Base-by-base conservation (phyloP, 2,113 vertebrate genomes). In the Recurvirostra avosetta region DNA sequence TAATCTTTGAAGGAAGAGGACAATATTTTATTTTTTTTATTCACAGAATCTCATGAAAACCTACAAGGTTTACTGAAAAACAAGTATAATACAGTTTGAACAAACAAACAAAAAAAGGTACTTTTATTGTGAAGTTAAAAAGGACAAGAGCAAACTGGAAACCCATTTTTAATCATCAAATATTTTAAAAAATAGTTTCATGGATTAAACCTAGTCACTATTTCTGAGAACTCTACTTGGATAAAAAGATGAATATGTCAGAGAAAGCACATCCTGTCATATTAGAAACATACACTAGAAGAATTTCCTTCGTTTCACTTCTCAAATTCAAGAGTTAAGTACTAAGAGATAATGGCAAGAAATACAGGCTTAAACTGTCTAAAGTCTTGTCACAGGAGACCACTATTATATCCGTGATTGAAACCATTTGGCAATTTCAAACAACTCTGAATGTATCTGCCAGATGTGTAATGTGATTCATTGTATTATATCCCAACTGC, bases 361-460 rank as follows among this genome's bases (percentile, higher is more conserved):
- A 23, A 68, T 45, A 27, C 11, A 91, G 82, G 49, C 15, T 63
- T 84, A 63, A 89, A 87, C 89, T 78, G 26, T 68, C 41, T 84
- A 12, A 87, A 74, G 13, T 41, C 40, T 78, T 85, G 11, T 75
- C 66, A 75, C 11, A 32, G 43, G 18, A 82, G 21, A 85, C 21
- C 34, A 26, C 16, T 79, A 6, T 68, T 79, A 79, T 0, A 0
- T 32, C 40, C 1, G 4, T 73, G 62, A 85, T 56, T 0, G 2
- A 94, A 89, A 91, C 12, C 12, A 82, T 87, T 53, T 94, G 47
- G 10, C 61, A 76, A n/a, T 70, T 92, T 96, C 62, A 76, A 95
- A 40, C 9, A 77, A 36, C 6, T 72, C 21, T 26, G 27, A 84
- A 74, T 74, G 7, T 52, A 87, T 34, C 61, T 67, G 59, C 19